Evolutionary conservation across 2,888 invertebrate genomes (phyloP).

Genomic region (Podabrus alpinus): DNA sequence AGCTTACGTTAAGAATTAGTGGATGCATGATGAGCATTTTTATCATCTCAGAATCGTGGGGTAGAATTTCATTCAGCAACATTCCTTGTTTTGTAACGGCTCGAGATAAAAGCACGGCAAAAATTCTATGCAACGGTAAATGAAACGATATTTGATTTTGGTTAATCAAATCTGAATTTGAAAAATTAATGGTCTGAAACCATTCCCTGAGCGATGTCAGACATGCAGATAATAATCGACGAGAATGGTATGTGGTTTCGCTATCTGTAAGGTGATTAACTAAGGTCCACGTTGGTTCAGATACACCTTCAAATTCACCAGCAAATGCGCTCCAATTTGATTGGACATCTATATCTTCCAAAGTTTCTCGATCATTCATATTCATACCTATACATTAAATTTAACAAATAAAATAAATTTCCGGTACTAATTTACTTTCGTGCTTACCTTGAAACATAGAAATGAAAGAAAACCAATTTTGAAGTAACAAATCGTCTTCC

Average conservation of each 20-base stretch:
- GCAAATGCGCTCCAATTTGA: constrained; percentile 98
- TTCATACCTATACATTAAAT: constrained; percentile 83
- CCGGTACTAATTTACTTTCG: constrained; percentile 33
- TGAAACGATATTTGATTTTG: constrained; percentile 90
- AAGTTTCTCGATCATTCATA: constrained; percentile 88
- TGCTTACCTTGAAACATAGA: constrained; percentile 96
- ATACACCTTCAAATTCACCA: constrained; percentile 94
- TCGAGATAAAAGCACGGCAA: constrained; percentile 86
- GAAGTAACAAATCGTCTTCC: constrained; percentile 83
- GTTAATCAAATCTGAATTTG: constrained; percentile 68
- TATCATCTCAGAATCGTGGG: constrained; percentile 71
- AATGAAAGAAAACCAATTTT: constrained; percentile 95
- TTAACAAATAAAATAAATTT: constrained; percentile 1
- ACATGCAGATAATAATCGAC: constrained; percentile 77
- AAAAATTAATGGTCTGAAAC: constrained; percentile 83
- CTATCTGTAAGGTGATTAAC: constrained; percentile 83
- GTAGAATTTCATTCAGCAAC: constrained; percentile 77
- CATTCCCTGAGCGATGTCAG: constrained; percentile 81
- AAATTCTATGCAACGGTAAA: constrained; percentile 93
- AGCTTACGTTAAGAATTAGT: constrained; percentile 85
- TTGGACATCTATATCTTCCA: constrained; percentile 94
- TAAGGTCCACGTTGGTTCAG: constrained; percentile 97
- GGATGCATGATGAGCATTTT: constrained; percentile 89
- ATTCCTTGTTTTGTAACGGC: constrained; percentile 81
- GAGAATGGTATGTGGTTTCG: constrained; percentile 73